Percentiles rank a stretch among this genome's conserved stretches.
These are phyloP conservation scores for Thera britannica DNA, from an alignment of 2,888 invertebrate genomes.

Conservation along the genomic window DNA sequence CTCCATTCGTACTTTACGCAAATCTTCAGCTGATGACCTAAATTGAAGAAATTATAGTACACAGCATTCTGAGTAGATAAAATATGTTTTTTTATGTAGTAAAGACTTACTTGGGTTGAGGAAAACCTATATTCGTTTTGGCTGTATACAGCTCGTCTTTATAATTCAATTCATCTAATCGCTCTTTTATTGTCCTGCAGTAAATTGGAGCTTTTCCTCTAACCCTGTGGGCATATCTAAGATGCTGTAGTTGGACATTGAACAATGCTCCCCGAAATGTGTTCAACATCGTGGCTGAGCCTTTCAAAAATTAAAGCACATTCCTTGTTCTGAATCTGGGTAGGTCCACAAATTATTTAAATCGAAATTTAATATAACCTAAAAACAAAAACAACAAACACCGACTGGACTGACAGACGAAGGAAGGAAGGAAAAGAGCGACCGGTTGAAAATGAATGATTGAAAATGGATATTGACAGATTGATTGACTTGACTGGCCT, in stretches of 20 bases:
- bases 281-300: conserved; percentile 57
- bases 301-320: too few species aligned
- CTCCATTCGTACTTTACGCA: conserved; percentile 60
- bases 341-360: too few species aligned
- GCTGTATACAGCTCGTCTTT: conserved; percentile 74
- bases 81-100: not conserved
- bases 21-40: conserved; percentile 54
- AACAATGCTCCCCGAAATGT: conserved; percentile 55
- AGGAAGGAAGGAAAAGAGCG: too few species aligned
- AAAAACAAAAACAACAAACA: too few species aligned
- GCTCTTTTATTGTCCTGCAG: conserved; percentile 88
- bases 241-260: conserved; percentile 68
- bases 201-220: conserved; percentile 89
- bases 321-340: too few species aligned
- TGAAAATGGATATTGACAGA: too few species aligned
- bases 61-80: too few species aligned
- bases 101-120: conserved; percentile 63
- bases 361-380: too few species aligned
- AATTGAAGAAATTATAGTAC: conserved; percentile 18
- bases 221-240: conserved; percentile 83
- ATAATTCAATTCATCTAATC: conserved; percentile 86
- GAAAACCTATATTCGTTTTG: conserved; percentile 73
- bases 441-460: too few species aligned
- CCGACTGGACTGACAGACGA: too few species aligned
- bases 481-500: too few species aligned